Evolutionary conservation across 2,113 vertebrate species (phyloP).

Genomic region (Calyptommatus sinebrachiatus): DNA sequence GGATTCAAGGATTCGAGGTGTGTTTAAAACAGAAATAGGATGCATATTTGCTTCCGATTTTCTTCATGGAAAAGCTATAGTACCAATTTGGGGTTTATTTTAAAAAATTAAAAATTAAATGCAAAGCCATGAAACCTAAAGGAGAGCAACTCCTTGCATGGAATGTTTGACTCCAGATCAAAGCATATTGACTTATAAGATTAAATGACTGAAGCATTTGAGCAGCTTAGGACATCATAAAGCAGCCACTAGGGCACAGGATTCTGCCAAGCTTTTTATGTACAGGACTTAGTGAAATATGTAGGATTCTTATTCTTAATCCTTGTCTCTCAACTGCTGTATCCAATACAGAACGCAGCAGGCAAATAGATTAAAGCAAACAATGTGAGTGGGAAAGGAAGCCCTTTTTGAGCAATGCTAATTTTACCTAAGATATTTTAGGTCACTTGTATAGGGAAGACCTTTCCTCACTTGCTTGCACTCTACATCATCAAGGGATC

Average conservation of each 20-base stretch:
- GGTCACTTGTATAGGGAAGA: no score
- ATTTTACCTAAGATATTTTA: background rate
- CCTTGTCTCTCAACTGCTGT: constrained; percentile 23
- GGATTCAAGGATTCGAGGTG: no score
- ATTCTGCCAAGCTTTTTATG: constrained; percentile 40
- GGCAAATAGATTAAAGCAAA: constrained; percentile 23
- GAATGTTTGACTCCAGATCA: constrained; percentile 55
- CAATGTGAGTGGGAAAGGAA: background rate
- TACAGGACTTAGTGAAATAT: constrained; percentile 29
- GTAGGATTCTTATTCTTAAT: constrained; percentile 12
- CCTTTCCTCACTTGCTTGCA: no score
- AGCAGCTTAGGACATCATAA: constrained; percentile 55
- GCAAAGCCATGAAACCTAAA: constrained; percentile 23
- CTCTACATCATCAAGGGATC: no score
- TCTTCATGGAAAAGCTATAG: background rate
- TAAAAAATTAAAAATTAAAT: background rate
- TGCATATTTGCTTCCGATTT: background rate
- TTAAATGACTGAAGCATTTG: constrained; percentile 53
- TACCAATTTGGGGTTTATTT: background rate
- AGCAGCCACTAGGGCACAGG: constrained; percentile 25
- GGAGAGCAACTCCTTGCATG: constrained; percentile 53
- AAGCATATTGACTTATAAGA: constrained; percentile 46
- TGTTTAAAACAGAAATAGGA: background rate
- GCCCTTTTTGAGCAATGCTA: constrained; percentile 4
- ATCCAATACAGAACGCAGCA: constrained; percentile 23